Evolutionary conservation across 2,113 vertebrate genomes (phyloP), one percentile per base, ranked within the genome.

Genomic region (Anguilla japonica): DNA sequence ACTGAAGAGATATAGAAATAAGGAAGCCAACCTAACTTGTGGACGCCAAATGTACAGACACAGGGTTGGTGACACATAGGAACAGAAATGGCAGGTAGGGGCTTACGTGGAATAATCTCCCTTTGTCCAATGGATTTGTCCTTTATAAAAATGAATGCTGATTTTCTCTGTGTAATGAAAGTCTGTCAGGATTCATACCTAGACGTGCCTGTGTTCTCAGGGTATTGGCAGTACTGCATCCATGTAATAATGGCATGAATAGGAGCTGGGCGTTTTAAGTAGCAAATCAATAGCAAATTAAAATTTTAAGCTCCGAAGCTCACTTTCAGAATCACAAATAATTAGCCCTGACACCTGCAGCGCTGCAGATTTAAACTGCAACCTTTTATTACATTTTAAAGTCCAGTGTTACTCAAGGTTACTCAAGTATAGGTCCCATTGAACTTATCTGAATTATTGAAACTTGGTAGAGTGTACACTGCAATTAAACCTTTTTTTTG

Each of bases 261-360:
- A 56, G 79, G 46, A 75, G 41, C 14, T 40, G 87, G 83, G 75
- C 53, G 71, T 87, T 84, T 87, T 84, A 87, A 60, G 46, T 84
- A 81, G 75, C n/a, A 60, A 87, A 87, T 84, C 71, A 87, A 87
- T 84, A 81, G 75, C 53, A 84, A 81, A 81, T 87, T 83, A 87
- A 87, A 83, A 56, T 78, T 87, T 87, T 87, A 83, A 87, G 82
- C 43, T 43, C 63, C 41, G 82, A 83, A 83, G 67, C 50, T 83
- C 82, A 83, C 86, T 46, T 29, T 83, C 63, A 87, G 82, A 87
- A 87, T 53, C 67, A 87, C 60, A 79, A 43, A 87, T 87, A 79
- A 87, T 87, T 83, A 79, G 67, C 41, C 67, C 43, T 16, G 79
- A 86, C 81, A 86, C 34, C 75, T 46, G 41, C 43, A 71, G 81